Base-by-base conservation (phyloP, 2,888 invertebrate species). In the Andrena fulva region DNA sequence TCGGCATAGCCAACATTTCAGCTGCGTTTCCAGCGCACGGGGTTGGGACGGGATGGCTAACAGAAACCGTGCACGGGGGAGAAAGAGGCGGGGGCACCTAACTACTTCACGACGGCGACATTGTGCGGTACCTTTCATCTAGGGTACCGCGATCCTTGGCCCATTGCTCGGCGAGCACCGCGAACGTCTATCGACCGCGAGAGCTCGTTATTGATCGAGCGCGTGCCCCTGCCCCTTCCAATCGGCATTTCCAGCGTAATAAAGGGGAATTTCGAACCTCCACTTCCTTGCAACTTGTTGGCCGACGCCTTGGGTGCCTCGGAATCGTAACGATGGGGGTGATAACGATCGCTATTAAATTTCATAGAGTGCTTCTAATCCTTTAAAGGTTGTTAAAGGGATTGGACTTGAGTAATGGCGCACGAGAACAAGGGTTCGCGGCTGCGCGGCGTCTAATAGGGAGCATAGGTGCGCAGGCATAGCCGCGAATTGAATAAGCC, bases 61-160 rank as follows among this genome's bases (percentile, higher is more conserved):
- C 54, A 52, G 63, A 68, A 66, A 12, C 67, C 31, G 59, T 69
- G 52, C 24, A 63, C 54, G 6, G 7, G 52, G 33, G 67, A 60
- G 42, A 29, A 68, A 66, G 67, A 63, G 50, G 73, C 77, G 76
- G 78, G 80, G 81, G 80, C 82, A 42, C 77, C 84, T 68, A 73
- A 80, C 84, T 89, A 84, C 88, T 92, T 92, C 90, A 91, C 88
- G 91, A 90, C 91, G 86, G 89, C 90, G 91, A 90, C 91, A 89
- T 88, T 84, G 87, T 85, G 89, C 91, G 91, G 90, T 84, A 81
- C 88, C 91, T 92, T 92, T 92, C 89, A 91, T 92, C 91, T 88
- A 72, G 84, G 67, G 86, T 87, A 87, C 83, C 85, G 80, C 71
- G 80, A 75, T 33, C 29, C 24, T 60, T 66, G 27, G 60, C n/a